Conservation (phyloP, 2,797 vertebrate genomes). For the Sternotherus odoratus region DNA sequence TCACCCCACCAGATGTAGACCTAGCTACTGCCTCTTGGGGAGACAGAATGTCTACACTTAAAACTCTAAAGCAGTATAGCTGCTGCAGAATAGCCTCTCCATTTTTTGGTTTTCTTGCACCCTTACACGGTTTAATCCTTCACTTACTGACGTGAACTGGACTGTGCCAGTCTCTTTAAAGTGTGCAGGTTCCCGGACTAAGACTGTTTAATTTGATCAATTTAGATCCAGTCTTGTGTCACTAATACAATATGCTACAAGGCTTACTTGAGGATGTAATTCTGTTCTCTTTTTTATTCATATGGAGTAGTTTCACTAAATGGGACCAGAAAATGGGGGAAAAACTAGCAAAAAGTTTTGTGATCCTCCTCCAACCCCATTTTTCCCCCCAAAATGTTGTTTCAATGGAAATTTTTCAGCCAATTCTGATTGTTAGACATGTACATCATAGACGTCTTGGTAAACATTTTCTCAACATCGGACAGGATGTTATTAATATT, state of each 20-base stretch:
- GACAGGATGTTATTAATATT: slow-evolving; percentile 48
- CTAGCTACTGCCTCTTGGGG: too few species aligned
- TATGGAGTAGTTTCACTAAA: background rate
- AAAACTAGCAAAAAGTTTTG: background rate
- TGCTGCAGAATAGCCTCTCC: background rate
- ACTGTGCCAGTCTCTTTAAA: background rate
- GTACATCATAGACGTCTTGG: background rate
- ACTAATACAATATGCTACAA: background rate
- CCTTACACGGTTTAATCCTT: background rate
- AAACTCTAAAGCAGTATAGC: background rate
- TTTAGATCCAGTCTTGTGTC: background rate
- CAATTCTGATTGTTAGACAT: background rate
- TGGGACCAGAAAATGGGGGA: background rate
- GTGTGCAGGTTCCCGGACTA: background rate
- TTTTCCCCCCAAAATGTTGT: background rate
- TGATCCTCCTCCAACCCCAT: background rate
- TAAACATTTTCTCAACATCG: slow-evolving; percentile 36
- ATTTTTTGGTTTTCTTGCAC: background rate
- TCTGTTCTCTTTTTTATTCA: background rate
- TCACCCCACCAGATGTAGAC: too few species aligned
- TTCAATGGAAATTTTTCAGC: background rate
- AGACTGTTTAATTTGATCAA: background rate
- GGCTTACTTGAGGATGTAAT: background rate
- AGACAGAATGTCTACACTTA: background rate
- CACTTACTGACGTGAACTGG: background rate